A percentile compares a stretch with the other conserved stretches of the same genome.
phyloP scores from a whole-genome alignment of 2,113 vertebrate species.

The Cavia aperea region DNA sequence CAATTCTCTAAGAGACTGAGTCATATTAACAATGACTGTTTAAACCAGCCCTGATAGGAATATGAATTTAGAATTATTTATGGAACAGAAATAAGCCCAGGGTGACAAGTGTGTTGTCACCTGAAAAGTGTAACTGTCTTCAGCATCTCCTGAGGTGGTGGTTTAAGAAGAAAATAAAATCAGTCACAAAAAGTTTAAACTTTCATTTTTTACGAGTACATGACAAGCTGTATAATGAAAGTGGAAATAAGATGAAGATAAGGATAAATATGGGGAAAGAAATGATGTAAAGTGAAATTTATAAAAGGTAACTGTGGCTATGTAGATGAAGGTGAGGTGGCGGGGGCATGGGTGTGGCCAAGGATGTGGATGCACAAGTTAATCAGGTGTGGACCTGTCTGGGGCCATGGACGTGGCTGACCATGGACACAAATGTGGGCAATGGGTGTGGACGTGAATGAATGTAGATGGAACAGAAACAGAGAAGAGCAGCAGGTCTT shows the following conservation, averaged over 20 bases:
- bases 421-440: too few relatives aligned
- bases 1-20: background rate
- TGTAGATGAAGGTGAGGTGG: background rate
- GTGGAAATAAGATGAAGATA: background rate
- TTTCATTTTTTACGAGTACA: background rate
- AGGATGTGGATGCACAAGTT: background rate
- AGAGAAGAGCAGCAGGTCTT: background rate
- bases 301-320: background rate
- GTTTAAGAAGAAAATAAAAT: background rate
- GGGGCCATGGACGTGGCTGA: background rate
- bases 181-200: background rate
- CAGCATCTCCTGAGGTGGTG: background rate
- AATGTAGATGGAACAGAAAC: background rate
- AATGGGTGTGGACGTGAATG: too few relatives aligned
- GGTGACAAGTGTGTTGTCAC: background rate
- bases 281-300: background rate
- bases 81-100: background rate
- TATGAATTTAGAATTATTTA: background rate
- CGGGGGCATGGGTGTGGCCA: background rate
- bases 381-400: background rate
- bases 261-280: background rate
- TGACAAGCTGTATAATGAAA: background rate
- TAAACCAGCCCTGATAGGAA: background rate
- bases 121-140: constrained; percentile 4
- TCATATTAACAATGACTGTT: background rate